phyloP scores from a whole-genome alignment of 2,888 invertebrate species.

The Cryptosula pallasiana region DNA sequence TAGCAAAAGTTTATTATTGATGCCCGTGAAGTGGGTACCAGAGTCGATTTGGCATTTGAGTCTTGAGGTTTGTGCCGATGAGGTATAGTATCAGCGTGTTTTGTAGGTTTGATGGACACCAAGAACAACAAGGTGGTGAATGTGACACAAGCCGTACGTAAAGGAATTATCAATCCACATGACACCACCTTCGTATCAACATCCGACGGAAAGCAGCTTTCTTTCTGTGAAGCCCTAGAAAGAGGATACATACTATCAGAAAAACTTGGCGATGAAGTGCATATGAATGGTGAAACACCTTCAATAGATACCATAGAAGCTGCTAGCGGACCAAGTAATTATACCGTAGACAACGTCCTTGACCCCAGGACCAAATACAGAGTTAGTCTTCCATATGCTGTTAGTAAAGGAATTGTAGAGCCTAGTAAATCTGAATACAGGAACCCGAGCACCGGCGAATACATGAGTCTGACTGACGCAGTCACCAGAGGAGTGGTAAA shows the following conservation, averaged over 20 bases:
- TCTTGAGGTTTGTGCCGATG: no score
- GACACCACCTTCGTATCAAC: conserved; percentile 19
- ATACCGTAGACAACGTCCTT: conserved; percentile 22
- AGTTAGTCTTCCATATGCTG: conserved; percentile 18
- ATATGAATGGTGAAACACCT: conserved; percentile 3
- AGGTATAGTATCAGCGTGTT: no score
- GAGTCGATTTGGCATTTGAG: no score
- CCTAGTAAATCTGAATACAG: conserved; percentile 17
- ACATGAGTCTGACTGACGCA: conserved; percentile 15
- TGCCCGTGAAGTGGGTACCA: no score
- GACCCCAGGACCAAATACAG: conserved; percentile 22
- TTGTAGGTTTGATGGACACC: conserved; percentile 16
- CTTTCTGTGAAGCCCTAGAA: conserved; percentile 6
- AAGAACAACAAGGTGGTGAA: not conserved
- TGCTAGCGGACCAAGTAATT: conserved; percentile 8
- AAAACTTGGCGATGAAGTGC: not conserved
- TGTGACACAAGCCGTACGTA: conserved; percentile 2
- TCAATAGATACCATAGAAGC: conserved; percentile 12
- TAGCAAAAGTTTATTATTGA: no score
- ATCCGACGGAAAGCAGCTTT: not conserved
- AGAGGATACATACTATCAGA: not conserved
- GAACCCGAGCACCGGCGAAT: conserved; percentile 16
- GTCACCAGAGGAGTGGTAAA: conserved; percentile 7
- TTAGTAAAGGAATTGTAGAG: conserved; percentile 18
- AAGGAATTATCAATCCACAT: conserved; percentile 12